Base-by-base conservation (phyloP, 2,113 vertebrate species). In the Zosterops japonicus region DNA sequence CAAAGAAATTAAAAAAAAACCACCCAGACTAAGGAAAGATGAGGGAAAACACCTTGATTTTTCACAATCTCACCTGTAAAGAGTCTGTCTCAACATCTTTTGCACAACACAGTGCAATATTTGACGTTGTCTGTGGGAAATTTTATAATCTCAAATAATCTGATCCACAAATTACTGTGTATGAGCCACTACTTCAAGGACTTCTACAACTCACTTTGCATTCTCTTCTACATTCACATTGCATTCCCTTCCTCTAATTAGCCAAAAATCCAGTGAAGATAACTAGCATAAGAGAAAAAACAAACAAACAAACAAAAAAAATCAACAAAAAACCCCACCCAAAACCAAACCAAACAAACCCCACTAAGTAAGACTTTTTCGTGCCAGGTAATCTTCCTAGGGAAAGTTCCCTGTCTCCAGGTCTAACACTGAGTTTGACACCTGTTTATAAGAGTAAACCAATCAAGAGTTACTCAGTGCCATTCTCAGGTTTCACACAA, bases 301-400 rank as follows among this genome's bases (percentile, higher is more conserved):
- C 7, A 12, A 1, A 0, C 12, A 60, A 61, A 8, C 2, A 28
- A 28, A 52, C 5, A 13, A 22, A 15, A 63, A 17, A 33, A 17
- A 18, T 4, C 2, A 6, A 9, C 2, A 6, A 9, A 3, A 16
- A 13, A 11, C 12, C 20, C 20, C 46, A 14, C 4, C 25, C 39
- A 39, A 39, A 39, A 39, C 39, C 39, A 39, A 39, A 39, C 39
- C 7, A 12, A 1, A 0, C 39, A 44, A 44, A 44, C 44, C 17
- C 44, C 42, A 14, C 4, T 21, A 14, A 33, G 20, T 3, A 46
- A 11, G 36, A 77, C 20, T 46, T 12, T 61, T 46, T 71, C 31
- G 7, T 4, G 7, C 18, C 3, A 4, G 2, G 4, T 13, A 57
- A 5, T 5, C 2, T 70, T 63, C 13, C 35, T 14, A 14, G 5